Percentiles rank a stretch among this genome's conserved stretches.
Evolutionary conservation across 2,888 invertebrate species (phyloP).

Genomic region (Norana najaformis): DNA sequence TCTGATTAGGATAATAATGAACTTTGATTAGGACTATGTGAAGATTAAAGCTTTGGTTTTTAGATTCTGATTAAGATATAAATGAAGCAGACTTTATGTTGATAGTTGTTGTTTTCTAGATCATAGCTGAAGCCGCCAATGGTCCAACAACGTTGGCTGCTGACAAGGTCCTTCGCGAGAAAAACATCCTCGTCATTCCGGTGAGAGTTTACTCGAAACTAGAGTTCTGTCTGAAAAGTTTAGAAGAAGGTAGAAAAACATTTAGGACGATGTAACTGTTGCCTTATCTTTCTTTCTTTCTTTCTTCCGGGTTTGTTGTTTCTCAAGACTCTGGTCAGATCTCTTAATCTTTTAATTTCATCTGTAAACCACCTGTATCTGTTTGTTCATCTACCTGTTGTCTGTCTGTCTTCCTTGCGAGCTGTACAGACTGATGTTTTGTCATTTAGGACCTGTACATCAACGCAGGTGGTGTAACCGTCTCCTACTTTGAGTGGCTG

Average conservation of each 20-base stretch:
- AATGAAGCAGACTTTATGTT: background rate
- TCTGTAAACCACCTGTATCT: background rate
- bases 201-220: conserved; percentile 29
- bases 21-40: too few species aligned
- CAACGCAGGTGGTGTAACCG: conserved; percentile 88
- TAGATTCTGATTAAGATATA: too few species aligned
- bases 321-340: background rate
- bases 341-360: background rate
- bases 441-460: conserved; percentile 61
- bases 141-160: conserved; percentile 95
- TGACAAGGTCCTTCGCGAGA: conserved; percentile 83
- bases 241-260: background rate
- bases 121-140: conserved; percentile 94
- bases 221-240: background rate
- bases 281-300: background rate
- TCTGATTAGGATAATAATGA: background rate
- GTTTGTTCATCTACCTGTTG: background rate
- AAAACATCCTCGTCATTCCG: conserved; percentile 87
- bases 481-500: conserved; percentile 97
- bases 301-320: background rate
- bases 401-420: too few species aligned
- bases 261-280: background rate
- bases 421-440: background rate
- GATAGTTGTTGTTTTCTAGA: conserved; percentile 56
- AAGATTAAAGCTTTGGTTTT: background rate